These are phyloP conservation scores for Hemicrepidius hirtus DNA, from an alignment of 2,888 invertebrate species.

Conservation along the genomic window DNA sequence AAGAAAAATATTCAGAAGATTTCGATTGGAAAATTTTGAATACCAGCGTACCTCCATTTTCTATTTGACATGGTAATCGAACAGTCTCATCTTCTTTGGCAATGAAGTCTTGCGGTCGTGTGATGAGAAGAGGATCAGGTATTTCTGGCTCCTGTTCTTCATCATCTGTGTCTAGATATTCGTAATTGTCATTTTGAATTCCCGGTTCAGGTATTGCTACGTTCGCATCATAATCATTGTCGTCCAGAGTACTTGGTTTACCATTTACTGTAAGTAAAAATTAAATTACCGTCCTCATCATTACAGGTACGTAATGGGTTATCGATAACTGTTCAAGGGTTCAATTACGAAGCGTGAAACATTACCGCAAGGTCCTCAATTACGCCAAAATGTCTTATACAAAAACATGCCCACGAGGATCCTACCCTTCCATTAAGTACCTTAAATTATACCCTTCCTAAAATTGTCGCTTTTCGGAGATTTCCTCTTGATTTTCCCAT, in stretches of 20 bases:
- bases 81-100: conserved; percentile 64
- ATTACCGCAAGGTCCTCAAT: too few relatives aligned
- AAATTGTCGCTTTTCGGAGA: too few relatives aligned
- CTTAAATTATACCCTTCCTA: too few relatives aligned
- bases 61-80: conserved; percentile 67
- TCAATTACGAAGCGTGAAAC: too few relatives aligned
- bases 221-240: conserved; percentile 41
- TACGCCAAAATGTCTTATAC: too few relatives aligned
- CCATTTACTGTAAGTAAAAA: conserved; percentile 39
- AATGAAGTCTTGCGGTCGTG: conserved; percentile 60
- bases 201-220: conserved; percentile 34
- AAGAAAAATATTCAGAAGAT: too few relatives aligned
- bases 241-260: conserved; percentile 46
- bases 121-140: conserved; percentile 44
- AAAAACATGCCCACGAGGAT: too few relatives aligned
- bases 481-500: too few relatives aligned
- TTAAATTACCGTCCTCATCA: neutral
- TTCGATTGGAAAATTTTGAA: too few relatives aligned
- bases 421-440: too few relatives aligned
- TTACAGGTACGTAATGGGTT: too few relatives aligned
- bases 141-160: conserved; percentile 58
- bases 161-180: conserved; percentile 61
- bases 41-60: conserved; percentile 62
- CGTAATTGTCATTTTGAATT: conserved; percentile 59
- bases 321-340: too few relatives aligned